A percentile compares a stretch with the other conserved stretches of the same genome.
phyloP scores from a whole-genome alignment of 2,113 vertebrate species.

The Rhizomys pruinosus region DNA sequence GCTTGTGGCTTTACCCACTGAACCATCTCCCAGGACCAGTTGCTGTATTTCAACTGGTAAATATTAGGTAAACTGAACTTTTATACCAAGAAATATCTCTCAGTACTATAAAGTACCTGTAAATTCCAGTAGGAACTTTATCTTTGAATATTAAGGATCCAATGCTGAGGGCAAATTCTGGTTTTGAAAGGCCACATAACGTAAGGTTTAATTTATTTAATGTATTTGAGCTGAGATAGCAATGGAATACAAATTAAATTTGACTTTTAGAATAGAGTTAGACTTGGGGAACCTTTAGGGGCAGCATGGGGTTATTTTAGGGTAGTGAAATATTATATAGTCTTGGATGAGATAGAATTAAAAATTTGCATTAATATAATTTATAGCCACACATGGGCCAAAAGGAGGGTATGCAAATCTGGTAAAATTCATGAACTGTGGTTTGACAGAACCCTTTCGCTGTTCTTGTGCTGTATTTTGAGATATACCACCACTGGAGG shows the following conservation, averaged over 20 bases:
- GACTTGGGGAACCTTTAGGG: neutral
- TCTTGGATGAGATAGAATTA: neutral
- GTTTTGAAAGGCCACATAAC: neutral
- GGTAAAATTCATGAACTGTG: neutral
- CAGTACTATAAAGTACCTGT: neutral
- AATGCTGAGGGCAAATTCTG: neutral
- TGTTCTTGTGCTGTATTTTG: too few relatives aligned
- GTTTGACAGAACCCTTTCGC: too few relatives aligned
- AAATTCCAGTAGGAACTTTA: neutral
- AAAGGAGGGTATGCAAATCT: neutral
- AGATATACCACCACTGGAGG: too few relatives aligned
- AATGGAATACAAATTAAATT: neutral
- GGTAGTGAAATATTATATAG: neutral
- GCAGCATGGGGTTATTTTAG: neutral
- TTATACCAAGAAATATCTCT: neutral
- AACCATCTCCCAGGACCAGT: neutral
- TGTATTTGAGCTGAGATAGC: neutral
- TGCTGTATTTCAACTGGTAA: neutral
- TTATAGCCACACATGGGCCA: neutral
- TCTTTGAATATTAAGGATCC: neutral
- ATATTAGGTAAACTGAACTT: neutral
- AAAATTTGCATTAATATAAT: neutral
- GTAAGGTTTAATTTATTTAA: neutral
- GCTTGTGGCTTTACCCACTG: neutral
- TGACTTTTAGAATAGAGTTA: neutral